These are phyloP conservation scores for Lepus townsendii DNA, from an alignment of 2,797 vertebrate genomes.

Conservation along the genomic window DNA sequence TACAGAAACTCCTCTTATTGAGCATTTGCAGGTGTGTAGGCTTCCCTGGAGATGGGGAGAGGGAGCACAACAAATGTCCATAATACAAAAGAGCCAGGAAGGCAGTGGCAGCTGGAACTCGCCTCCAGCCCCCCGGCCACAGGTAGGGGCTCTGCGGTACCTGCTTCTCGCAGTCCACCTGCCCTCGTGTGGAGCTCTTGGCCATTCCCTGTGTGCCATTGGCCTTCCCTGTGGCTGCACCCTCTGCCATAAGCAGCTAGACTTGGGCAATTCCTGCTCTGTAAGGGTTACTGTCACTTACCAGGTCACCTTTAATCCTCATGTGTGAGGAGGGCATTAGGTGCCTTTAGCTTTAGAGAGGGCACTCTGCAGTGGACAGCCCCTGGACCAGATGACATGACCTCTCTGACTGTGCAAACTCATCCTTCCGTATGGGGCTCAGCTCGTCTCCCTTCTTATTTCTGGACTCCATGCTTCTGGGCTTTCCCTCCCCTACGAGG, in stretches of 20 bases:
- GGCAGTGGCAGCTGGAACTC: background rate
- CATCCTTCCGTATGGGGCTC: background rate
- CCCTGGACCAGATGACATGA: background rate
- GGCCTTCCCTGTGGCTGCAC: rapidly evolving
- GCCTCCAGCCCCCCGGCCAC: background rate
- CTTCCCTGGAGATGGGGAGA: background rate
- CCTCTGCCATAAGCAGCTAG: background rate
- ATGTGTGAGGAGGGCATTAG: background rate
- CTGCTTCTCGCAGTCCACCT: background rate
- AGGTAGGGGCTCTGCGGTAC: background rate
- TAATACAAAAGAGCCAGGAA: background rate
- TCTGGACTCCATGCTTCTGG: background rate
- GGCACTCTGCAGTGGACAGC: background rate
- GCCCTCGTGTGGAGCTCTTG: background rate
- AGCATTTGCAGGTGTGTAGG: background rate
- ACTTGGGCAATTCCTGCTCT: background rate
- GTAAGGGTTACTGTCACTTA: background rate
- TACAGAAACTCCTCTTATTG: background rate
- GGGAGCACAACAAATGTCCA: background rate
- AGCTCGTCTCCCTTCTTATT: background rate
- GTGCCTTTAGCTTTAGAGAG: background rate
- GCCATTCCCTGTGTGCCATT: background rate
- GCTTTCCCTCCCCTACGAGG: background rate
- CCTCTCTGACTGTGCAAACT: background rate
- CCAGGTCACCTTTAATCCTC: background rate